A percentile compares a stretch with the other conserved stretches of the same genome.
Conservation (phyloP, 2,113 vertebrate genomes). For the Apistogramma diplotaenia region DNA sequence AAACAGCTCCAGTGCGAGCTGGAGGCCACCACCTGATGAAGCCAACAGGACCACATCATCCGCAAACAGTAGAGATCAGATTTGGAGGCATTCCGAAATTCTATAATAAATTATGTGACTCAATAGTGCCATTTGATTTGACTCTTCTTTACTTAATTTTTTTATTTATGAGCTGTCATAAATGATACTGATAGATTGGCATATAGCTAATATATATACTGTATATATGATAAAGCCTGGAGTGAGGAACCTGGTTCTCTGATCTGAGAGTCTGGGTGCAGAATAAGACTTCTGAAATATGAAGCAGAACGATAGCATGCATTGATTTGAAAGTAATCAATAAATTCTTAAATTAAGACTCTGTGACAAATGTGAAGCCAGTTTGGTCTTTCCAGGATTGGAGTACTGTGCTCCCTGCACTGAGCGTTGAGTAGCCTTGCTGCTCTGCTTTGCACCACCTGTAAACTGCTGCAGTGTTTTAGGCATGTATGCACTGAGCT, state of each 20-base stretch:
- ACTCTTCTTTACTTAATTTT: neutral
- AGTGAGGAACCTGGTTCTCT: neutral
- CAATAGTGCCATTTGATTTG: neutral
- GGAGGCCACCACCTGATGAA: too few relatives aligned
- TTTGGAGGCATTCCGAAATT: too few relatives aligned
- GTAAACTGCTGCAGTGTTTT: neutral
- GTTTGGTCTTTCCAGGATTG: neutral
- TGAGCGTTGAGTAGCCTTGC: neutral
- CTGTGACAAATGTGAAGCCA: neutral
- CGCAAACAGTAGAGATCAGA: too few relatives aligned
- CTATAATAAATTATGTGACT: too few relatives aligned
- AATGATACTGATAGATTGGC: too few relatives aligned
- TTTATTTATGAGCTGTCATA: too few relatives aligned
- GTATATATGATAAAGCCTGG: too few relatives aligned
- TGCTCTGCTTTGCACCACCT: neutral
- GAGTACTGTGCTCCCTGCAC: neutral
- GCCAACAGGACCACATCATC: too few relatives aligned
- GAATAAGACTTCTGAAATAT: neutral
- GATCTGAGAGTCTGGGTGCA: neutral
- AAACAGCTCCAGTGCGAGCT: too few relatives aligned
- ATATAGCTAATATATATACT: neutral
- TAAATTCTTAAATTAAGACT: neutral
- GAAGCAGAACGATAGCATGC: neutral
- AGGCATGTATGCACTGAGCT: neutral
- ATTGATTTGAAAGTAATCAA: neutral